Conservation (phyloP, 2,113 vertebrate species). For the Bos indicus region DNA sequence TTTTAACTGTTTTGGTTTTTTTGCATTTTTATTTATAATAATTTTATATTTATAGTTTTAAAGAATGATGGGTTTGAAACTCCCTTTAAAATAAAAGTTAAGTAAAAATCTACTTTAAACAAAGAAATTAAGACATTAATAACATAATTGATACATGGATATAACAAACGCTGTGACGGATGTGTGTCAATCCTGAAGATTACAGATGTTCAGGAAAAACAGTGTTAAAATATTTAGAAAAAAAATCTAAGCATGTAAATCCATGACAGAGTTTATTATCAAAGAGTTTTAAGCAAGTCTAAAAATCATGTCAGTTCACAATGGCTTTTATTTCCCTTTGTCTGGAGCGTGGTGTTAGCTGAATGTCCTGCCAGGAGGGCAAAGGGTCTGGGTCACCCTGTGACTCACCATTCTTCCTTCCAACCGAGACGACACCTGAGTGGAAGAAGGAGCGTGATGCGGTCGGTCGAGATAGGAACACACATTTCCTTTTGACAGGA, state of each 20-base stretch:
- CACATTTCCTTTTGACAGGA: conserved; percentile 63
- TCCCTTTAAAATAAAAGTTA: neutral
- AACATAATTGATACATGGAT: neutral
- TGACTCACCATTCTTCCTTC: neutral
- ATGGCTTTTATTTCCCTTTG: neutral
- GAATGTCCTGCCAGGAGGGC: neutral
- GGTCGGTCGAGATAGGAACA: neutral
- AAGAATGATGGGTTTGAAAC: neutral
- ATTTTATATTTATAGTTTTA: neutral
- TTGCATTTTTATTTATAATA: neutral
- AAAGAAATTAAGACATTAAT: neutral
- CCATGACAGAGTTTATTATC: neutral
- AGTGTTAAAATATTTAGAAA: neutral
- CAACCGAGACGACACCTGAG: neutral
- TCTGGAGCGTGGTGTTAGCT: neutral
- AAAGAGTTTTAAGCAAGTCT: neutral
- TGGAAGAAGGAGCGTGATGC: neutral
- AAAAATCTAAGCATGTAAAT: neutral
- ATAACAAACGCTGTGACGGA: neutral
- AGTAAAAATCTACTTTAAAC: neutral
- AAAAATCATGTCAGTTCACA: neutral
- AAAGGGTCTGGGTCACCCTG: neutral
- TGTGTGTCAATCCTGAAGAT: neutral
- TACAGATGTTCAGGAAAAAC: neutral
- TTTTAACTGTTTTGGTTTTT: neutral